Evolutionary conservation across 2,888 invertebrate species (phyloP), one percentile per base, ranked within the genome.

Genomic region (Synanthedon tipuliformis): DNA sequence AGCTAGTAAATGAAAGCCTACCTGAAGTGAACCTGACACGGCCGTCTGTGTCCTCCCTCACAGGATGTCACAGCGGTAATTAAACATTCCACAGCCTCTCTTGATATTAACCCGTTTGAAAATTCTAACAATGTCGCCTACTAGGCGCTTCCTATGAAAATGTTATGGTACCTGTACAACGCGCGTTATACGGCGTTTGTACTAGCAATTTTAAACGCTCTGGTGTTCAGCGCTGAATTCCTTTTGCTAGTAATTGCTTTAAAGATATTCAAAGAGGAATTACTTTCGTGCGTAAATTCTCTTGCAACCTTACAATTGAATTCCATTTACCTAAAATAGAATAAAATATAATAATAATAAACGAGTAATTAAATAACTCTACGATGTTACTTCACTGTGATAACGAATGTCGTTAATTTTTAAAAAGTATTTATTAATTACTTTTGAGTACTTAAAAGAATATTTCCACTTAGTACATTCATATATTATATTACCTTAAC

Each of bases 91-190:
- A 60, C 45, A 55, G 49, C 60, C 56, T 51, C 73, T 75, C 71
- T 68, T 75, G 71, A 78, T 79, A 78, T 78, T 76, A 79, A 78
- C 77, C 72, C 72, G 75, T 77, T 75, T 72, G 78, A 81, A 83
- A 81, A 81, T 80, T 75, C 76, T 69, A 81, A 81, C 78, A 77
- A 81, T 81, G 80, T 75, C 71, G 71, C 71, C 63, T 65, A 66
- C 67, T 71, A 72, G 69, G 61, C 63, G 66, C 67, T 68, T 68
- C 66, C 71, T 72, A 71, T 72, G 73, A 72, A 71, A 75, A 74
- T 65, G 64, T 64, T 59, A 61, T 60, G 60, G 56, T 61, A 61
- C 5, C 13, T 7, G 2, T 59, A 62, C 59, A 59, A 51, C 58
- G 57, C 57, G 56, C 51, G 52, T 57, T 56, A 55, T 53, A 53